Evolutionary conservation across 2,113 vertebrate species (phyloP), one percentile per base, ranked within the genome.

Genomic region (Herpailurus yagouaroundi): DNA sequence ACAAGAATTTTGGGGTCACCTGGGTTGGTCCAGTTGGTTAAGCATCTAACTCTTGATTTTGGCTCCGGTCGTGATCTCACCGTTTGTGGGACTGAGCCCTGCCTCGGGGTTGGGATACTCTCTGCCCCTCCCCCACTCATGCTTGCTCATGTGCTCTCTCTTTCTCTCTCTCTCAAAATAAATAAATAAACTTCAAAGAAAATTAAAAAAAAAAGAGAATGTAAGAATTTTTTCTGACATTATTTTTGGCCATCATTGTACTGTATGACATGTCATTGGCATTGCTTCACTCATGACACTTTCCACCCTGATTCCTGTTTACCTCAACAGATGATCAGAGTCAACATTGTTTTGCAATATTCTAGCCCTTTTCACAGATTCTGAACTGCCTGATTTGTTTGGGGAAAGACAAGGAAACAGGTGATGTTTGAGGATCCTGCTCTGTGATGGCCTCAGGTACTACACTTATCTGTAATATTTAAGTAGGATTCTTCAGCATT

Each of bases 391-490:
- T 41, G 55, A 41, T 82, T 82, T 45, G 41, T 92, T 21, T 92
- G 73, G 48, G 84, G 50, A 76, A 38, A 36, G 9, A 7, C 60
- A 89, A 82, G 48, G 55, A 73, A 91, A 13, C 10, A 7, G 29
- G 2, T 19, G 16, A 27, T 48, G 10, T 55, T 38, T 41, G n/a
- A 48, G 23, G 33, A 3, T 13, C 55, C 14, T 25, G 31, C 19
- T 69, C 19, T 66, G 64, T 41, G 66, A 71, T 18, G 52, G 33
- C 7, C 33, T 9, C 12, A 0, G 9, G 74, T 23, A 7, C 38
- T 7, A 27, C 18, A 3, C 27, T 36, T 23, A 48, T 8, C 15
- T 0, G 0, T 23, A 57, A 55, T 3, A 31, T 8, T 29, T 31
- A n/a, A 0, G 3, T 11, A 12, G 3, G 87, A 14, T 13, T 41